Percentiles rank a stretch among this genome's conserved stretches.
Evolutionary conservation across 1,140 invertebrate species (phyloP).

Genomic region (Bathynomus jamesi): DNA sequence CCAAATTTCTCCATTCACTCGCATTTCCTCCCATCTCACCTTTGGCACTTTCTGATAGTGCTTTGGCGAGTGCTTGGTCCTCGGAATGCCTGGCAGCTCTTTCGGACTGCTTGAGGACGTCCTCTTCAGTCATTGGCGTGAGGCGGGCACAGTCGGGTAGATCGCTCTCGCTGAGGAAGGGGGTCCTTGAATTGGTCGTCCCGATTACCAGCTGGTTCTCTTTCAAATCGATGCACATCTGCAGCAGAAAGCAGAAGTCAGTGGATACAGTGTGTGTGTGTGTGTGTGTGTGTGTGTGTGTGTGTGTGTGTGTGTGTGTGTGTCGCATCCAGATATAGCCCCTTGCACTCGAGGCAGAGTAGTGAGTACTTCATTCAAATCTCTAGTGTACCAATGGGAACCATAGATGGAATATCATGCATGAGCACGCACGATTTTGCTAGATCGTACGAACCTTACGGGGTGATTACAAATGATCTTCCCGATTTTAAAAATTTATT

Average conservation of each 20-base stretch:
- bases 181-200: constrained; percentile 48
- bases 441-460: not conserved
- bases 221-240: constrained; percentile 51
- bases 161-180: constrained; percentile 48
- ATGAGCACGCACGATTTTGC: no score
- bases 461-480: no score
- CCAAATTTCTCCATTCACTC: not conserved
- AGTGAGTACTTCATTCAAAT: no score
- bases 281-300: not conserved
- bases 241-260: constrained; percentile 13
- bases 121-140: not conserved
- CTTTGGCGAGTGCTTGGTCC: constrained; percentile 56
- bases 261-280: not conserved
- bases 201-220: constrained; percentile 49
- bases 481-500: no score
- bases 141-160: constrained; percentile 42
- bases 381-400: no score
- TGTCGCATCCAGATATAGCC: no score
- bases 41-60: constrained; percentile 51
- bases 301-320: no score
- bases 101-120: constrained; percentile 2
- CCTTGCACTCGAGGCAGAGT: not conserved
- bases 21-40: constrained; percentile 25
- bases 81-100: constrained; percentile 45
- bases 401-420: no score